phyloP scores from a whole-genome alignment of 2,888 invertebrate species.

The Caenorhabditis afra region DNA sequence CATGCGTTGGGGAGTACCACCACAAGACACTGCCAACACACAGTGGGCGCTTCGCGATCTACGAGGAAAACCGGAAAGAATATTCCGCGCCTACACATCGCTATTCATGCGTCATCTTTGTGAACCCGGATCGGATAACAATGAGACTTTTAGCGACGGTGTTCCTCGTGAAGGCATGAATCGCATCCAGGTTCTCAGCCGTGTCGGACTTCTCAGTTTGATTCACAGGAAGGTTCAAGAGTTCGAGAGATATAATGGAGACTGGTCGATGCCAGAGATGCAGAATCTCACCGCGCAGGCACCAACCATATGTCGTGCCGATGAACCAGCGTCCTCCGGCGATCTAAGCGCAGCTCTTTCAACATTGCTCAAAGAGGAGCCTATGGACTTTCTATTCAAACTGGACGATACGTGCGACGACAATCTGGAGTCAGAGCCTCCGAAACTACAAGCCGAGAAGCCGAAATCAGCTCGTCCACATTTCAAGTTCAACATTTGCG shows the following conservation, averaged over 20 bases:
- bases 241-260: slow-evolving; percentile 97
- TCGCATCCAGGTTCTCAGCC: slow-evolving; percentile 94
- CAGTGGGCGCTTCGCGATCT: slow-evolving; percentile 98
- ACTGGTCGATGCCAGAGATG: slow-evolving; percentile 84
- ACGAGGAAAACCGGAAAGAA: slow-evolving; percentile 96
- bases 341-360: neutral
- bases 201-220: slow-evolving; percentile 98
- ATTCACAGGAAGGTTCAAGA: slow-evolving; percentile 99
- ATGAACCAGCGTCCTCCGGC: neutral
- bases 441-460: slow-evolving; percentile 4
- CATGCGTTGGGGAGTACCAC: slow-evolving; percentile 99
- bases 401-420: slow-evolving; percentile 1
- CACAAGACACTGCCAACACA: slow-evolving; percentile 99
- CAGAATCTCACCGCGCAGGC: slow-evolving; percentile 79
- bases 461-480: slow-evolving; percentile 84
- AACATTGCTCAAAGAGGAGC: slow-evolving; percentile 19
- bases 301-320: neutral
- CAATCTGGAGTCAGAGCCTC: slow-evolving; percentile 66
- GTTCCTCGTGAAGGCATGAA: slow-evolving; percentile 91
- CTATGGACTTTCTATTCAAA: slow-evolving; percentile 35
- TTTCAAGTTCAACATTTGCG: slow-evolving; percentile 90
- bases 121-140: slow-evolving; percentile 98
- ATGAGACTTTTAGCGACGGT: slow-evolving; percentile 77
- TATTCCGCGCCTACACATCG: slow-evolving; percentile 94
- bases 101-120: slow-evolving; percentile 99